Evolutionary conservation across 2,113 vertebrate genomes (phyloP), one percentile per base, ranked within the genome.

Genomic region (Sarotherodon lohbergeri): DNA sequence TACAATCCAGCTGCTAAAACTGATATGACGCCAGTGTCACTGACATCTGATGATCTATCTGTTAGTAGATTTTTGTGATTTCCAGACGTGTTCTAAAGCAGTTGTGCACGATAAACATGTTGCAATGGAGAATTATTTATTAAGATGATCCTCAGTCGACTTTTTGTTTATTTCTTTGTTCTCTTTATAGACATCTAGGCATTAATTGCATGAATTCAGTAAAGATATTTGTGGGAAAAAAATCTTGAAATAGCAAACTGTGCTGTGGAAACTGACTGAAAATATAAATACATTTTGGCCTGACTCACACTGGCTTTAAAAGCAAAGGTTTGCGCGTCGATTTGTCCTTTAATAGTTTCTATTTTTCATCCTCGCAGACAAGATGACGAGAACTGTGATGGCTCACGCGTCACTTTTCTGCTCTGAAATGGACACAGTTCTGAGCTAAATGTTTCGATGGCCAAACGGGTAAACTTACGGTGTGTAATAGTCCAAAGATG

Each of bases 141-240:
- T 3, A 57, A 57, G 34, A 39, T 39, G 61, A 66, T 66, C 61
- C 61, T 61, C 59, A 19, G 16, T 61, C 2, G 9, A 61, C 57
- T 34, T 34, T 34, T 34, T 63, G 17, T 36, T 63, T 36, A 32
- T 9, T 63, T 63, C 9, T 63, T 63, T 63, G 59, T 36, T 63
- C 32, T 36, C 9, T 63, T 12, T 63, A 63, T 7, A 36, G 9
- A 63, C 59, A 63, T 36, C 32, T 63, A 19, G 36, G 59, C 9
- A 63, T n/a, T n/a, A 63, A n/a, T 36, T 63, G 59, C 41, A 61
- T 61, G 1, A 34, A 61, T 61, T 61, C 29, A 61, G 57, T 34
- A 61, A 61, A 34, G 29, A 34, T 17, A 19, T 34, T 10, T 59
- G 24, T 1, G 9, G 3, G 11, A 5, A 0, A 0, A 0, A 17